phyloP scores from a whole-genome alignment of 2,113 vertebrate genomes.

The Anolis sagrei region DNA sequence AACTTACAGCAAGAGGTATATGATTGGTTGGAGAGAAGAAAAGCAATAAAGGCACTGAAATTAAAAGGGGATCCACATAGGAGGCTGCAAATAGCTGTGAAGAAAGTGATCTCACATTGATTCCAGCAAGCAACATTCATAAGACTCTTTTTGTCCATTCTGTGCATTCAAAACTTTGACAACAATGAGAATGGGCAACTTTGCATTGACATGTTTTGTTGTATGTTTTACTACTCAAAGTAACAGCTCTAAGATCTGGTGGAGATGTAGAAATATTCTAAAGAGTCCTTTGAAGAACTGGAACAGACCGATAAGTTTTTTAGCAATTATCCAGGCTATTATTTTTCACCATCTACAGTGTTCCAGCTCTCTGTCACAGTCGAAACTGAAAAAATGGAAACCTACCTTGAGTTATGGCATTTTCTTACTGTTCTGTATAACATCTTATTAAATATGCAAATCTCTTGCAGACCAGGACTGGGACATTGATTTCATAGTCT shows the following conservation, averaged over 20 bases:
- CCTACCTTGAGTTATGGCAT: neutral
- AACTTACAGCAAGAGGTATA: neutral
- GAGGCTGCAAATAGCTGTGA: neutral
- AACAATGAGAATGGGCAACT: too few species aligned
- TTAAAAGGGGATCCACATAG: too few species aligned
- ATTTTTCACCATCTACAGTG: neutral
- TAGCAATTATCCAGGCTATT: too few species aligned
- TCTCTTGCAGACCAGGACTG: too few species aligned
- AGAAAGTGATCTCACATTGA: neutral
- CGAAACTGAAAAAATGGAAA: neutral
- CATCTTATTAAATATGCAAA: too few species aligned
- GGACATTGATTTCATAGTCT: too few species aligned
- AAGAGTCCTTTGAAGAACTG: neutral
- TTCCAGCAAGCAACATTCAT: too few species aligned
- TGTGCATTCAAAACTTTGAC: neutral
- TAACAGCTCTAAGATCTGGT: neutral
- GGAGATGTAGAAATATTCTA: neutral
- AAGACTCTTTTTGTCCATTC: neutral
- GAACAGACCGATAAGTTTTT: neutral
- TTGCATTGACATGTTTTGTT: neutral
- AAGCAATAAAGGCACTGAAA: neutral
- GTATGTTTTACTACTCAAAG: neutral
- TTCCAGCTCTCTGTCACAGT: neutral
- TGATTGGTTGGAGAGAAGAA: neutral
- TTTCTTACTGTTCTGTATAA: neutral